Conservation (phyloP, 2,888 invertebrate genomes). For the Theretra japonica region DNA sequence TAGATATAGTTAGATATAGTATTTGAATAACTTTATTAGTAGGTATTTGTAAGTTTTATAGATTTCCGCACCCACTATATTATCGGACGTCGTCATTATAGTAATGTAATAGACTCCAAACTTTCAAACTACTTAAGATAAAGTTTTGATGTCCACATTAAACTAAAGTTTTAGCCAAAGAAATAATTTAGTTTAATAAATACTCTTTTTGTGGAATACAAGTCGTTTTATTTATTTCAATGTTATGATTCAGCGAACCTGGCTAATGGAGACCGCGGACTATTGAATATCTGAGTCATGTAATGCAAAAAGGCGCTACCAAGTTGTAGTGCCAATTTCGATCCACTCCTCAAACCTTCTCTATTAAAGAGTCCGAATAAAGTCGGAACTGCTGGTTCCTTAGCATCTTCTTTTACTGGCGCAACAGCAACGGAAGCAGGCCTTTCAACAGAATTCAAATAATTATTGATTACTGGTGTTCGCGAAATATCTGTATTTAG, state of each 20-base stretch:
- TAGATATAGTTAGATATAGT: background rate
- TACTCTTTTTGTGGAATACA: background rate
- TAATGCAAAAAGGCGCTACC: constrained; percentile 13
- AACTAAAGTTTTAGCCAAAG: no score
- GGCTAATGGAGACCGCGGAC: background rate
- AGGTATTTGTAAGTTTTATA: no score
- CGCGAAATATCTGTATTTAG: constrained; percentile 48
- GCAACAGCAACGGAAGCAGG: constrained; percentile 25
- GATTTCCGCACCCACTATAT: no score
- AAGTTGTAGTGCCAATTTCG: constrained; percentile 11
- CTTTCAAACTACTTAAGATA: no score
- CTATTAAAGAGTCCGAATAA: background rate
- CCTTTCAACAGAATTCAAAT: constrained; percentile 39
- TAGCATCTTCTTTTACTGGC: constrained; percentile 31
- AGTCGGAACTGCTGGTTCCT: constrained; percentile 17
- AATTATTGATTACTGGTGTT: constrained; percentile 43
- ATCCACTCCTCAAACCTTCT: constrained; percentile 9
- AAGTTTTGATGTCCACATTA: no score
- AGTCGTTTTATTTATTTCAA: background rate
- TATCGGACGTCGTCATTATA: no score
- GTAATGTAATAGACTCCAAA: no score
- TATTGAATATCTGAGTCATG: constrained; percentile 19
- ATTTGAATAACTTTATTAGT: background rate
- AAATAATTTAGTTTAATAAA: background rate
- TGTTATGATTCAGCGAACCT: background rate